These are phyloP conservation scores for Mohoua ochrocephala DNA, from an alignment of 2,113 vertebrate species.

Conservation along the genomic window DNA sequence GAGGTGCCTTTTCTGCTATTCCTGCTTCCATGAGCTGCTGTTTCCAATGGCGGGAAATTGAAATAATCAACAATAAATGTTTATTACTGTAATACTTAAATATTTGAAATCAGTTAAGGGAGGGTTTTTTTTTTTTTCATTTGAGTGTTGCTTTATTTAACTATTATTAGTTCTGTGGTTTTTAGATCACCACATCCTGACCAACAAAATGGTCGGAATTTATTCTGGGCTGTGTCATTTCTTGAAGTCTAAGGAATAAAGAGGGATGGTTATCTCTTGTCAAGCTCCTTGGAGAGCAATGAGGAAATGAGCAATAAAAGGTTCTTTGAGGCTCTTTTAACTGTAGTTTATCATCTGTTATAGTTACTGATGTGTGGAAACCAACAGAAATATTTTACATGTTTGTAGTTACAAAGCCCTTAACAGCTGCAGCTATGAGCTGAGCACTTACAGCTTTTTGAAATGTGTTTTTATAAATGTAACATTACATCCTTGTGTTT, in stretches of 20 bases:
- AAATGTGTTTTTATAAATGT: constrained; percentile 11
- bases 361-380: constrained; percentile 29
- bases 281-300: constrained; percentile 26
- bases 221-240: constrained; percentile 2
- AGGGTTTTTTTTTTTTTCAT: not conserved
- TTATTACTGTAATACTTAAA: not conserved
- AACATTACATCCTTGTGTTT: not conserved
- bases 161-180: constrained; percentile 18
- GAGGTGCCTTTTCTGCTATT: not conserved
- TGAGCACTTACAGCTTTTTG: not conserved
- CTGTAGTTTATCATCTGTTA: constrained; percentile 12
- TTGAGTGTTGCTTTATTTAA: not conserved
- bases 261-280: constrained; percentile 25
- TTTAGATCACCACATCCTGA: constrained; percentile 1
- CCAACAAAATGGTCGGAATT: not conserved
- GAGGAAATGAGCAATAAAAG: constrained; percentile 58
- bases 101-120: not conserved
- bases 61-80: not conserved
- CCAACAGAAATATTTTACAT: not conserved
- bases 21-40: not conserved
- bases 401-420: constrained; percentile 12
- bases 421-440: not conserved
- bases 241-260: constrained; percentile 28
- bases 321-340: constrained; percentile 29
- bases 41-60: not conserved